Base-by-base conservation (phyloP, 2,888 invertebrate genomes). In the Pristionchus arcanus region DNA sequence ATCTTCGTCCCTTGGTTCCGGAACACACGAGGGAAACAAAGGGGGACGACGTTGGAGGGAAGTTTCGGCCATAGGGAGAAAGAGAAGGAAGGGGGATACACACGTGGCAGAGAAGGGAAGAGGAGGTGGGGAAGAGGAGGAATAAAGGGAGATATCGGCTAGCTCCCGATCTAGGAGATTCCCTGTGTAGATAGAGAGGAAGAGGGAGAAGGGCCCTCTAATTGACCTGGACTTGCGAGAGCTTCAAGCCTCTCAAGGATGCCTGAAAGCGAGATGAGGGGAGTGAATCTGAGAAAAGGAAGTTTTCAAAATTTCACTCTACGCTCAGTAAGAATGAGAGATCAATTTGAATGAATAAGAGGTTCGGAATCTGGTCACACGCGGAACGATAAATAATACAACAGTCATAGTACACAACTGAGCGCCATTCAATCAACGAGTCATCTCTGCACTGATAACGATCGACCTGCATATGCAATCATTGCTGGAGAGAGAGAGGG, bases 121-220 rank as follows among this genome's bases (percentile, higher is more conserved):
- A 28, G 87, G n/a, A 31, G 21, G 25, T 15, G 37, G 42, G 49
- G 55, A 49, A 42, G 28, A 49, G 49, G 53, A 68, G 66, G 37
- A 63, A 86, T 13, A 37, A n/a, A 68, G 81, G 19, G 81, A 28
- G 74, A 77, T 42, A 81, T 81, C 81, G 81, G 34, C 81, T 37
- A 81, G 81, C 81, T 15, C 81, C 42, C 42, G 81, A 81, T 81
- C 81, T 81, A 53, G 53, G 81, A 81, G 81, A 81, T 81, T 28
- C 28, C 81, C 49, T n/a, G n/a, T 9, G 42, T 25, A 49, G 81
- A 81, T 81, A 81, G 37, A 53, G n/a, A n/a, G 77, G 71, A 11
- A 19, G 25, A 63, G 25, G 25, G 63, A 68, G 5, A 4, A 13
- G n/a, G 11, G 25, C 37, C 74, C 37, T 74, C 21, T 74, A 74